These are phyloP conservation scores for Onthophagus taurus DNA, from an alignment of 1,140 invertebrate genomes.

Conservation along the genomic window DNA sequence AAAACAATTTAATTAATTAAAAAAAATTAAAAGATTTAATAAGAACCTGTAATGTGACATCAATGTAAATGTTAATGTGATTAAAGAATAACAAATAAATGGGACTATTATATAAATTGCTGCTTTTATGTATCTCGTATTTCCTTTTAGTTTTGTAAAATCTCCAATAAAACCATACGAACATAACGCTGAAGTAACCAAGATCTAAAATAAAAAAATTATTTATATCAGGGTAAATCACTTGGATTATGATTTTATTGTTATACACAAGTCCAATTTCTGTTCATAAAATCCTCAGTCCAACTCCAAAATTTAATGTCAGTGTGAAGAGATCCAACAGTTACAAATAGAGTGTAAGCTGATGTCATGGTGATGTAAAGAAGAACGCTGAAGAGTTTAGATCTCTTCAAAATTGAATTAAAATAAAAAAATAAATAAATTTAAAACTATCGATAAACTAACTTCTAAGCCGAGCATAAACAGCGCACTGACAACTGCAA, in stretches of 20 bases:
- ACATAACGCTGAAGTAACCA: conserved; percentile 35
- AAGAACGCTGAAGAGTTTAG: conserved; percentile 25
- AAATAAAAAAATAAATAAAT: background rate
- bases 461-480: conserved; percentile 63
- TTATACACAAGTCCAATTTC: conserved; percentile 21
- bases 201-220: conserved; percentile 30
- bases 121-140: too few species aligned
- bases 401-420: conserved; percentile 21
- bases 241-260: too few species aligned
- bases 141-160: conserved; percentile 28
- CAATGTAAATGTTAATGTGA: conserved; percentile 33
- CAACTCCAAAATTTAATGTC: conserved; percentile 34
- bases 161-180: conserved; percentile 35
- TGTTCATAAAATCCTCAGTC: conserved; percentile 26
- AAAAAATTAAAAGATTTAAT: background rate
- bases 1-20: conserved; percentile 13
- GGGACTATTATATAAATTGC: conserved; percentile 25
- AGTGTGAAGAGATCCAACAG: conserved; percentile 33
- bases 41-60: conserved; percentile 37
- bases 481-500: conserved; percentile 53
- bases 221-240: conserved; percentile 2
- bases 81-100: conserved; percentile 31
- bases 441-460: conserved; percentile 15
- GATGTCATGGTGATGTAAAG: conserved; percentile 28
- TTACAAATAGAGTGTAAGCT: conserved; percentile 35